Conservation (phyloP, 2,888 invertebrate species). For the Sturmia bella region DNA sequence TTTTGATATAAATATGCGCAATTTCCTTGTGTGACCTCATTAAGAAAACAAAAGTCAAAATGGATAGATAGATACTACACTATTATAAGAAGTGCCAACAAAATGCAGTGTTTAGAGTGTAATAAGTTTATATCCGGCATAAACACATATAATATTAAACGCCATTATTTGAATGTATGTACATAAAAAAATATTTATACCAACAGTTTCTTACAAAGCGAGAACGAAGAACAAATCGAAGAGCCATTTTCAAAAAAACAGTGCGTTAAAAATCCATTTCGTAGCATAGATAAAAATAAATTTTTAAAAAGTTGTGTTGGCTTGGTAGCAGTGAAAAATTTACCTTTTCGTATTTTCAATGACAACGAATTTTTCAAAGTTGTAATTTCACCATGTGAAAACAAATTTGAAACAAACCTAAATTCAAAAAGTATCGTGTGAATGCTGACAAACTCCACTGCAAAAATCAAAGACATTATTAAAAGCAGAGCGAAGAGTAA, state of each 20-base stretch:
- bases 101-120: neutral
- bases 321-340: too few species aligned
- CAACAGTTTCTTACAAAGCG: neutral
- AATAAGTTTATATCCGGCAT: neutral
- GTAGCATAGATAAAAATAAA: neutral
- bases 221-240: neutral
- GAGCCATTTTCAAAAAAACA: neutral
- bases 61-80: neutral
- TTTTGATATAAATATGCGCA: too few species aligned
- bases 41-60: too few species aligned
- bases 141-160: neutral
- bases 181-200: neutral
- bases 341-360: neutral
- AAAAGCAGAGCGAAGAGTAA: neutral
- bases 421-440: neutral
- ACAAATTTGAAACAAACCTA: neutral
- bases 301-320: too few species aligned
- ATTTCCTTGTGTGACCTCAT: too few species aligned
- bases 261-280: neutral
- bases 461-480: neutral
- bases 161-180: neutral
- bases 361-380: neutral
- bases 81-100: neutral
- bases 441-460: neutral
- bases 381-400: neutral